Evolutionary conservation across 2,888 invertebrate genomes (phyloP), one percentile per base, ranked within the genome.

Genomic region (Eretmocerus hayati): DNA sequence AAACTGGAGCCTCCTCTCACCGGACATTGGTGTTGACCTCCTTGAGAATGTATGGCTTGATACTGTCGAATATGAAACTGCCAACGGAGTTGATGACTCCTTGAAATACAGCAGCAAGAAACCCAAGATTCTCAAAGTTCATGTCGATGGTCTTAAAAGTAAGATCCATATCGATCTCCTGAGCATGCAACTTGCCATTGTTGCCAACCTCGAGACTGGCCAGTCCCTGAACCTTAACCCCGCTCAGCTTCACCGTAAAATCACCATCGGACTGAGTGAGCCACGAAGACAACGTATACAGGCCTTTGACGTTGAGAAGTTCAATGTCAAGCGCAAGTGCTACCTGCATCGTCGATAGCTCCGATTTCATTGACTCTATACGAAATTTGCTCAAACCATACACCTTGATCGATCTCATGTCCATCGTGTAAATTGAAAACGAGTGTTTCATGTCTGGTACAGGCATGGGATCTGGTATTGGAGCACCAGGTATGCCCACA

Each of bases 11-110:
- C n/a, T n/a, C n/a, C n/a, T n/a, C n/a, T 5, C 56, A 67, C 71
- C 66, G 61, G 1, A 87, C 75, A 64, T 85, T 84, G 1, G 79
- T 78, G 62, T 90, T 88, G 1, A 87, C 85, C 71, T 88, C 84
- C 56, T 80, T 80, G 20, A 91, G 72, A 55, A 92, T 82, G 57
- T 85, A 85, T 0, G 90, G 90, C 65, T 92, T 91, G 61, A 92
- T 86, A 9, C 87, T 85, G 65, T 90, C 89, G 60, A 93, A 91
- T 9, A 92, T 78, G 54, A 89, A 81, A 13, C 80, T 81, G 1
- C 90, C 90, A 0, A 90, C 80, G 0, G 87, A 84, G 69, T 91
- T 92, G 37, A 92, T 80, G 39, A 90, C 76, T 1, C 86, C 81
- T 67, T 86, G 84, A 54, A 81, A 75, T 46, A 82, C 68, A 35